Percentiles rank a stretch among this genome's conserved stretches.
These are phyloP conservation scores for Xiphophorus couchianus DNA, from an alignment of 2,113 vertebrate genomes.

Conservation along the genomic window DNA sequence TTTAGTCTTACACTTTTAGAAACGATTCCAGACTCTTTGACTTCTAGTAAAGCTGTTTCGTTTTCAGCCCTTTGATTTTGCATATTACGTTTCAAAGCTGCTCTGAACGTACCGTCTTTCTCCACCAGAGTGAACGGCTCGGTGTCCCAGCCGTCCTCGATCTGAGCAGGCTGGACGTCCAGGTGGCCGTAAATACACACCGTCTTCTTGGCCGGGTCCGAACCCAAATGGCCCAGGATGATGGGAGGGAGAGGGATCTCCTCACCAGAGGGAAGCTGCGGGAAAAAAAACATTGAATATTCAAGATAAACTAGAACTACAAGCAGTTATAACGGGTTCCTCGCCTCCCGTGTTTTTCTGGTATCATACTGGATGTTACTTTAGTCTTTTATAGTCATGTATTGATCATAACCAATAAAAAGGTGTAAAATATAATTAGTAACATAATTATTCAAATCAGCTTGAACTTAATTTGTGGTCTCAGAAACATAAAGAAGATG, in stretches of 20 bases:
- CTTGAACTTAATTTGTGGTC: too few species aligned
- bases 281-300: neutral
- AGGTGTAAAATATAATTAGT: too few species aligned
- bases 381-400: too few species aligned
- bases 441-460: too few species aligned
- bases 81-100: neutral
- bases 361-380: neutral
- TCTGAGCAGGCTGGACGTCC: slow-evolving; percentile 92
- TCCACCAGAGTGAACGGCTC: slow-evolving; percentile 94
- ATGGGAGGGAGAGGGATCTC: slow-evolving; percentile 94
- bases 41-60: neutral
- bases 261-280: slow-evolving; percentile 87
- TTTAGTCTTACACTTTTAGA: neutral
- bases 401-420: too few species aligned
- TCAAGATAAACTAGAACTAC: neutral
- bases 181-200: slow-evolving; percentile 96
- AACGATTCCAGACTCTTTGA: too few species aligned
- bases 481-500: too few species aligned
- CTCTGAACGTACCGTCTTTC: slow-evolving; percentile 84
- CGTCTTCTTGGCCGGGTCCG: slow-evolving; percentile 90
- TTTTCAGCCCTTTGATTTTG: neutral
- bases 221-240: slow-evolving; percentile 87
- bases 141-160: slow-evolving; percentile 93
- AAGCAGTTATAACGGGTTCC: too few species aligned
- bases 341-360: neutral